Evolutionary conservation across 1,140 invertebrate genomes (phyloP).

Genomic region (Halictus rubicundus): DNA sequence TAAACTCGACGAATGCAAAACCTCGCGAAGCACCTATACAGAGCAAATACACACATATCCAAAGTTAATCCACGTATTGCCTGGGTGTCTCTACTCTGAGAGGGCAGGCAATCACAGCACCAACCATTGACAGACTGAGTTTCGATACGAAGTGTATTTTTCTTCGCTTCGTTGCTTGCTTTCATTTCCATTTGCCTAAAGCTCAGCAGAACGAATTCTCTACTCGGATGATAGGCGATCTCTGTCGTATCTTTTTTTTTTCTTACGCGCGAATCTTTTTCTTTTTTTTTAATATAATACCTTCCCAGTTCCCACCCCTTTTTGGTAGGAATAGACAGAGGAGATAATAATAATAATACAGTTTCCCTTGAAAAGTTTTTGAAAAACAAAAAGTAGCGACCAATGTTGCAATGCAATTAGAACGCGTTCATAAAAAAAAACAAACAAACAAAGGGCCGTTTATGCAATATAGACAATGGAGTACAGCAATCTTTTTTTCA

Average conservation of each 20-base stretch:
- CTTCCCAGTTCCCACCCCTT: too few species aligned
- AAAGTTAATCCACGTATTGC: constrained; percentile 81
- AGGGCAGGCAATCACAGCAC: constrained; percentile 81
- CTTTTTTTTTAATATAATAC: constrained; percentile 24
- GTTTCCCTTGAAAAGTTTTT: not conserved
- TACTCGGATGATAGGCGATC: constrained; percentile 45
- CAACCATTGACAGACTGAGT: constrained; percentile 79
- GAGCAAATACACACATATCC: constrained; percentile 83
- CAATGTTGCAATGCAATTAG: constrained; percentile 7
- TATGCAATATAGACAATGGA: constrained; percentile 13
- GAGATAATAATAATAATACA: not conserved
- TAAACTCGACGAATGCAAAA: constrained; percentile 98
- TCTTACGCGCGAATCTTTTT: constrained; percentile 21
- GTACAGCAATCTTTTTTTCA: not conserved
- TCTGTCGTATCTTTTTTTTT: constrained; percentile 19
- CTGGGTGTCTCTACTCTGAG: constrained; percentile 79
- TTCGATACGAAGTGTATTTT: constrained; percentile 73
- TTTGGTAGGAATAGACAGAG: too few species aligned
- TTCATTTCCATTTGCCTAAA: constrained; percentile 71
- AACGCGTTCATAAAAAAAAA: not conserved
- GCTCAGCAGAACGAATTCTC: constrained; percentile 62
- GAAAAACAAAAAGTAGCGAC: not conserved
- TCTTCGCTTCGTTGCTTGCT: constrained; percentile 73
- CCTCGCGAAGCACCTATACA: constrained; percentile 92
- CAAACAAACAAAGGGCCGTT: not conserved